Conservation (phyloP, 2,888 invertebrate genomes). For the Xylocampa areola region DNA sequence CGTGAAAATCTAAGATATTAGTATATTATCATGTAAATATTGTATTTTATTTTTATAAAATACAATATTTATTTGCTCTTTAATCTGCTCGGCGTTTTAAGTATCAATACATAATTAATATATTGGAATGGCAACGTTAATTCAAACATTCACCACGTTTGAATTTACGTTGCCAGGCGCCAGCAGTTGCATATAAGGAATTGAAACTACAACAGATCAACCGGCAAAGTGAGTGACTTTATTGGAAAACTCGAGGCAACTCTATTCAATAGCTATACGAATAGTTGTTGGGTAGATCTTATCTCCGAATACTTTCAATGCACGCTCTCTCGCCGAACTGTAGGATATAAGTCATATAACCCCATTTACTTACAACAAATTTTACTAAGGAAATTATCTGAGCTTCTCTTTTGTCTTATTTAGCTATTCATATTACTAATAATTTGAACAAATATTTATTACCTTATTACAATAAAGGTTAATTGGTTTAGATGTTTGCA, state of each 20-base stretch:
- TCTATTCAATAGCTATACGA: slow-evolving; percentile 42
- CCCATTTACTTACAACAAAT: slow-evolving; percentile 20
- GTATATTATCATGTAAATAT: no score
- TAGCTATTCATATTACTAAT: no score
- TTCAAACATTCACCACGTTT: slow-evolving; percentile 12
- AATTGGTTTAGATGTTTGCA: no score
- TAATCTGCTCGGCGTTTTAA: no score
- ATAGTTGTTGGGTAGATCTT: slow-evolving; percentile 49
- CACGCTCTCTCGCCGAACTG: slow-evolving; percentile 35
- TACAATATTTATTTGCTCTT: no score
- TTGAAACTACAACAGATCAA: slow-evolving; percentile 32
- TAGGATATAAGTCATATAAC: slow-evolving; percentile 27
- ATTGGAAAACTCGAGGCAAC: slow-evolving; percentile 53
- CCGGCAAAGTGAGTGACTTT: slow-evolving; percentile 46
- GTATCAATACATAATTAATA: no score
- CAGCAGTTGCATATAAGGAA: slow-evolving; percentile 20
- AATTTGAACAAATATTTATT: no score
- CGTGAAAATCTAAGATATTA: no score
- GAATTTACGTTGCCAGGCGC: slow-evolving; percentile 6
- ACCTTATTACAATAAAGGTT: no score
- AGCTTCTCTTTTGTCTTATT: slow-evolving; percentile 2
- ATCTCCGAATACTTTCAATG: slow-evolving; percentile 38
- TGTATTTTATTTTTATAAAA: no score
- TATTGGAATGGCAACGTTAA: no score
- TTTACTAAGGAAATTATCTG: slow-evolving; percentile 11